A percentile compares a stretch with the other conserved stretches of the same genome.
Conservation (phyloP, 1,140 invertebrate genomes). For the Adelges cooleyi region DNA sequence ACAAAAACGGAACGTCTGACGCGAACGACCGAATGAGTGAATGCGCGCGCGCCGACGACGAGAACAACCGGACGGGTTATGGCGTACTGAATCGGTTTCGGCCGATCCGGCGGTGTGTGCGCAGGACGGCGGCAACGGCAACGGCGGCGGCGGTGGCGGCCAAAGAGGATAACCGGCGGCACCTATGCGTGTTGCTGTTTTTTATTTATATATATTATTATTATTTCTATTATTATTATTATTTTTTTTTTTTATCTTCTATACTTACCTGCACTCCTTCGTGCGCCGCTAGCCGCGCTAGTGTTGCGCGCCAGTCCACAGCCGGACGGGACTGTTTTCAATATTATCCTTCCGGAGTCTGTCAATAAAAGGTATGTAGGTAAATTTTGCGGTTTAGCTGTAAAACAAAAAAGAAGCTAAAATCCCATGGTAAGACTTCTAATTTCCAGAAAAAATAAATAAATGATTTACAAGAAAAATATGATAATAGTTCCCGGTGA, state of each 20-base stretch:
- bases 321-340: neutral
- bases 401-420: no score
- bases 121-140: neutral
- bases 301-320: neutral
- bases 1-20: neutral
- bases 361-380: no score
- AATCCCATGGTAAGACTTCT: no score
- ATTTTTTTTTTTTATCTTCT: no score
- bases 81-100: conserved; percentile 28
- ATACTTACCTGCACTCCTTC: neutral
- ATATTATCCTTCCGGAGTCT: no score
- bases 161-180: conserved; percentile 19
- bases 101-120: neutral
- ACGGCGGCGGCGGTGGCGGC: neutral
- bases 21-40: neutral
- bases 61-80: conserved; percentile 17
- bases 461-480: no score
- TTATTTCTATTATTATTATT: no score
- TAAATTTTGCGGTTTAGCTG: no score
- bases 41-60: neutral
- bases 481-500: no score
- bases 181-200: conserved; percentile 7
- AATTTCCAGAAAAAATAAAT: no score
- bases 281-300: conserved; percentile 25
- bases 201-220: no score